Conservation (phyloP, 2,888 invertebrate genomes). For the Sepioteuthis lessoniana region DNA sequence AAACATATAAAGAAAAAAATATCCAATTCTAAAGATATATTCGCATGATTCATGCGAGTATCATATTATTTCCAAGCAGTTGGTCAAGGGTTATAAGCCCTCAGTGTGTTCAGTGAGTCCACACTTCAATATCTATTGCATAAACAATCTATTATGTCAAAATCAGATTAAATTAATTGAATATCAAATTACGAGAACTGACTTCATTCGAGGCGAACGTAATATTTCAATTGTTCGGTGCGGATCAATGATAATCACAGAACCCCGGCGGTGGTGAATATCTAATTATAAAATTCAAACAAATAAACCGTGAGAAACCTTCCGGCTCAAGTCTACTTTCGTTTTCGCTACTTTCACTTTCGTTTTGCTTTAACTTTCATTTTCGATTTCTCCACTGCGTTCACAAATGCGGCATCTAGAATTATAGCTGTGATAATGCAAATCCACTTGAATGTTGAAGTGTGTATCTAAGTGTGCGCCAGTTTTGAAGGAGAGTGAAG, state of each 20-base stretch:
- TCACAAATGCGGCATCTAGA: neutral
- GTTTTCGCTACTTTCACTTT: neutral
- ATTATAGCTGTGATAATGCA: neutral
- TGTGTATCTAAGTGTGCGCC: neutral
- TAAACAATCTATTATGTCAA: neutral
- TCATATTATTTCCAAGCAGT: neutral
- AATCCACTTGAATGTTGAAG: neutral
- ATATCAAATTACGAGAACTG: neutral
- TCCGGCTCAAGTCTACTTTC: neutral
- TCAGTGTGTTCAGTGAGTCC: neutral
- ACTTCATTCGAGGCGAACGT: neutral
- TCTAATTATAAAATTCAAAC: neutral
- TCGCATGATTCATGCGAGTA: neutral
- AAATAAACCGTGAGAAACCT: constrained; percentile 33
- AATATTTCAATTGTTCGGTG: neutral
- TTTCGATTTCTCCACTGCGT: neutral
- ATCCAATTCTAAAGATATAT: neutral
- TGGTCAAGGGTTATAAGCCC: neutral
- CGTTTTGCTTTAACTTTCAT: neutral
- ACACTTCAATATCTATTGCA: neutral
- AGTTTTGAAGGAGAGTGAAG: neutral
- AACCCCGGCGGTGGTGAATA: neutral
- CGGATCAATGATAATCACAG: neutral
- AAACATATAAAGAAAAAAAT: neutral
- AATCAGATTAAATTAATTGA: constrained; percentile 1